Percentiles rank a stretch among this genome's conserved stretches.
Evolutionary conservation across 2,888 invertebrate species (phyloP).

Genomic region (Dynastes tityus): DNA sequence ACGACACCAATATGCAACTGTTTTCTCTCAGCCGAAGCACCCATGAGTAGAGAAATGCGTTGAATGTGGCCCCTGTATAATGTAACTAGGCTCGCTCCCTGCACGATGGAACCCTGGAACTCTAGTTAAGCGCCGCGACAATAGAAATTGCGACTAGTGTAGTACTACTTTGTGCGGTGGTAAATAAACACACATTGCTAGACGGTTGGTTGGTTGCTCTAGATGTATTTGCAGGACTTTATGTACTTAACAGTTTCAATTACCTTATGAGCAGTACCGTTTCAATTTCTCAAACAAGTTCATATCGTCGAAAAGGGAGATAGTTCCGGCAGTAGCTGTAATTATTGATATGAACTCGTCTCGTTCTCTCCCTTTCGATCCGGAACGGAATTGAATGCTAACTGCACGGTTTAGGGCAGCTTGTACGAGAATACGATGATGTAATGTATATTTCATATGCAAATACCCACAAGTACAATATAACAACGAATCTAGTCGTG

Average conservation of each 20-base stretch:
- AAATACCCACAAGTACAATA: background rate
- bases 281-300: slow-evolving; percentile 53
- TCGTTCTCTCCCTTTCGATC: slow-evolving; percentile 42
- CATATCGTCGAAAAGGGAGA: slow-evolving; percentile 46
- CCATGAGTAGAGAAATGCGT: background rate
- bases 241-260: slow-evolving; percentile 53
- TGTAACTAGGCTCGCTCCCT: background rate
- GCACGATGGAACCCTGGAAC: background rate
- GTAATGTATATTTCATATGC: background rate
- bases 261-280: slow-evolving; percentile 51
- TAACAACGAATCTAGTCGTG: too few relatives aligned
- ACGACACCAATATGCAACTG: slow-evolving; percentile 4
- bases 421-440: too few relatives aligned
- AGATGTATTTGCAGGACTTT: slow-evolving; percentile 50
- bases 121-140: slow-evolving; percentile 23
- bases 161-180: slow-evolving; percentile 35
- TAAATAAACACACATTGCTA: slow-evolving; percentile 47
- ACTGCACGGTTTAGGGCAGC: background rate
- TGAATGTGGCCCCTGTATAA: background rate
- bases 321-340: slow-evolving; percentile 31
- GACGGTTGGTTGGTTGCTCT: slow-evolving; percentile 44
- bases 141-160: background rate
- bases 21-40: background rate
- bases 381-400: slow-evolving; percentile 27
- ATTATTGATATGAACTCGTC: slow-evolving; percentile 48